A percentile compares a stretch with the other conserved stretches of the same genome.
phyloP scores from a whole-genome alignment of 2,113 vertebrate species.

The Lepus europaeus region DNA sequence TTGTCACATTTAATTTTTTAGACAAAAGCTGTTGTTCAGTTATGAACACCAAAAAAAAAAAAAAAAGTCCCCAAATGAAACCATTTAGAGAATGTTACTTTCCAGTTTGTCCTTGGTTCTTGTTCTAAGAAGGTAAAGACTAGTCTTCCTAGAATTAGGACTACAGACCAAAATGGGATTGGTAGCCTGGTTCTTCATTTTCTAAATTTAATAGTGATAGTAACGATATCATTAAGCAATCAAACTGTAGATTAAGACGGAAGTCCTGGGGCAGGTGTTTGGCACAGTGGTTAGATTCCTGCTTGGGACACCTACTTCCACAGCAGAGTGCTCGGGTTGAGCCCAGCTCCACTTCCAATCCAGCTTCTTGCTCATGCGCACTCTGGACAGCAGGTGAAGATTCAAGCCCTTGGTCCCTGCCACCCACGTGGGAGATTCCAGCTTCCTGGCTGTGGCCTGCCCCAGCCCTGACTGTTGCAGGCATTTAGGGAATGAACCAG shows the following conservation, averaged over 20 bases:
- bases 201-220: neutral
- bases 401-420: too few species aligned
- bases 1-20: slow-evolving; percentile 88
- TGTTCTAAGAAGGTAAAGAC: slow-evolving; percentile 40
- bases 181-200: slow-evolving; percentile 17
- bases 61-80: slow-evolving; percentile 66
- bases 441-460: too few species aligned
- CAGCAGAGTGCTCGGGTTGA: too few species aligned
- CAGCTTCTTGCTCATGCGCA: too few species aligned
- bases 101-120: neutral
- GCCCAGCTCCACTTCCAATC: too few species aligned
- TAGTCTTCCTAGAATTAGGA: neutral
- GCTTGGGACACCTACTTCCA: too few species aligned
- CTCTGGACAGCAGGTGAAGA: too few species aligned
- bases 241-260: slow-evolving; percentile 21
- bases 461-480: too few species aligned
- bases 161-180: neutral
- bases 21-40: slow-evolving; percentile 77
- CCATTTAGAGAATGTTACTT: neutral
- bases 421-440: too few species aligned
- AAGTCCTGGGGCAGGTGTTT: neutral
- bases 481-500: too few species aligned
- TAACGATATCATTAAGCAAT: slow-evolving; percentile 11
- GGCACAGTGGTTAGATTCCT: too few species aligned
- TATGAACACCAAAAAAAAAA: slow-evolving; percentile 44